phyloP scores from a whole-genome alignment of 1,140 invertebrate species.

The Vollenhovia emeryi region DNA sequence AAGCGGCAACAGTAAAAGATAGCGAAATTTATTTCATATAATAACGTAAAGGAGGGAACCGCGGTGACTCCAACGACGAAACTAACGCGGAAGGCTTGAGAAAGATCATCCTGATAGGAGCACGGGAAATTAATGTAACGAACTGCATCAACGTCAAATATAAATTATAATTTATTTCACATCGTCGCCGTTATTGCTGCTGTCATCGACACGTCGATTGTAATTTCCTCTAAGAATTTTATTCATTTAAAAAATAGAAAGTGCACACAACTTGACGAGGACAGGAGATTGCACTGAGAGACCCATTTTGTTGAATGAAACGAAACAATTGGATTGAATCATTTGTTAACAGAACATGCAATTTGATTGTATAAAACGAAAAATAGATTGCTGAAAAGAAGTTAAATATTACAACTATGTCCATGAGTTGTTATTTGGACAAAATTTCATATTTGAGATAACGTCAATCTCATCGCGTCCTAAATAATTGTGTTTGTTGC shows the following conservation, averaged over 20 bases:
- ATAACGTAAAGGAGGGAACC: background rate
- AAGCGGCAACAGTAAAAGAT: background rate
- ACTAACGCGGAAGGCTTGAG: background rate
- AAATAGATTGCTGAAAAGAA: too few species aligned
- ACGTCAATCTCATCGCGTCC: too few species aligned
- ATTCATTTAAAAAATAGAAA: background rate
- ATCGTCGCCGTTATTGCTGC: background rate
- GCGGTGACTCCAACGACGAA: background rate
- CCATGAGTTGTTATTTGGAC: too few species aligned
- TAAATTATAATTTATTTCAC: slow-evolving; percentile 26
- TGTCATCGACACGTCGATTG: background rate
- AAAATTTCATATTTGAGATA: too few species aligned
- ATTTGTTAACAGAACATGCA: too few species aligned
- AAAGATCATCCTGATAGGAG: background rate
- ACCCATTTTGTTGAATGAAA: too few species aligned
- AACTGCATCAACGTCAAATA: slow-evolving; percentile 7
- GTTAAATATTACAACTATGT: too few species aligned
- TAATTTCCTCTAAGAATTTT: background rate
- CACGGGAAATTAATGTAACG: background rate
- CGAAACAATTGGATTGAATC: too few species aligned
- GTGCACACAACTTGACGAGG: too few species aligned
- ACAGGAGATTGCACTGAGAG: background rate
- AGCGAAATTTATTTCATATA: slow-evolving; percentile 3
- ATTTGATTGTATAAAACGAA: too few species aligned
- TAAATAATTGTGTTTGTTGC: too few species aligned